phyloP scores from a whole-genome alignment of 1,140 invertebrate species.

The Laupala kohalensis region DNA sequence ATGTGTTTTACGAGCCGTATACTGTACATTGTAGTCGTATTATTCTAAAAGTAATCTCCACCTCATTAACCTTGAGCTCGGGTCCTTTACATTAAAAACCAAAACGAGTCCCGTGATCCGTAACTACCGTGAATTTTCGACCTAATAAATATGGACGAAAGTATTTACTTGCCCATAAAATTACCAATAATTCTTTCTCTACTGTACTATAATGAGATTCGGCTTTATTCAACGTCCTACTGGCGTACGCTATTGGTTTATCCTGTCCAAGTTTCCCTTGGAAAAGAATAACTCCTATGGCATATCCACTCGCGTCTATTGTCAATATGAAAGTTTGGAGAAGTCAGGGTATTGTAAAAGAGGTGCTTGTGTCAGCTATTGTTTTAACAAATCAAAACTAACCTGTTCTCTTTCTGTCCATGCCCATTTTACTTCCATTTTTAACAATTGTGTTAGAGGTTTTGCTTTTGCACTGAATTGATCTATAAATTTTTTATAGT shows the following conservation, averaged over 20 bases:
- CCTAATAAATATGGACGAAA: slow-evolving; percentile 25
- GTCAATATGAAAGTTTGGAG: slow-evolving; percentile 10
- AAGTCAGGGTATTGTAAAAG: slow-evolving; percentile 11
- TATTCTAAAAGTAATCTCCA: slow-evolving; percentile 13
- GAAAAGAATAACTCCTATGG: slow-evolving; percentile 8
- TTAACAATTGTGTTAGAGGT: slow-evolving; percentile 3
- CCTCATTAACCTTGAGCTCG: slow-evolving; percentile 12
- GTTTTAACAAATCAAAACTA: slow-evolving; percentile 10
- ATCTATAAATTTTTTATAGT: slow-evolving; percentile 10
- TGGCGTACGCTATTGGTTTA: slow-evolving; percentile 9
- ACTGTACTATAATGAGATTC: slow-evolving; percentile 19
- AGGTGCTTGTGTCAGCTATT: slow-evolving; percentile 1
- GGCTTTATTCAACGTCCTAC: slow-evolving; percentile 8
- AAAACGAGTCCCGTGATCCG: slow-evolving; percentile 17
- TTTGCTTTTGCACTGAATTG: background rate
- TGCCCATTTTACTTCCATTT: background rate
- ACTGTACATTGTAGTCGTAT: slow-evolving; percentile 18
- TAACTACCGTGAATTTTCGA: slow-evolving; percentile 22
- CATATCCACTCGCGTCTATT: slow-evolving; percentile 9
- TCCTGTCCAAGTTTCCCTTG: slow-evolving; percentile 9
- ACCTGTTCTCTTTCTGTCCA: slow-evolving; percentile 4
- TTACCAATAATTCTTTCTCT: slow-evolving; percentile 15
- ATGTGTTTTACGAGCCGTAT: slow-evolving; percentile 29
- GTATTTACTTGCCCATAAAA: slow-evolving; percentile 10
- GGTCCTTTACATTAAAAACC: slow-evolving; percentile 16